Evolutionary conservation across 1,140 invertebrate species (phyloP).

Genomic region (Euschistus heros): DNA sequence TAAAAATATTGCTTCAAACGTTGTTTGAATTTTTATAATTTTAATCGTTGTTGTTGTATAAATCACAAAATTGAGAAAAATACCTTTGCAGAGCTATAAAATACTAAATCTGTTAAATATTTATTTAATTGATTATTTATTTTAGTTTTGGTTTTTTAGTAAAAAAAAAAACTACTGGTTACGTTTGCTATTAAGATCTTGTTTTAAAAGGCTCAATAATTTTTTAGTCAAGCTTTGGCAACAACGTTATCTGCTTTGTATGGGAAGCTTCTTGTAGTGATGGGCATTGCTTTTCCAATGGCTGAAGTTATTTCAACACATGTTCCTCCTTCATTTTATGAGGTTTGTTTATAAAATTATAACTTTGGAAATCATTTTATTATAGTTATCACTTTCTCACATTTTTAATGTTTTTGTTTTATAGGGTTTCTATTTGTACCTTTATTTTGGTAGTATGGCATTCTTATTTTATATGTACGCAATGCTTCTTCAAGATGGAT

Average conservation of each 20-base stretch:
- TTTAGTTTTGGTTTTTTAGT: no score
- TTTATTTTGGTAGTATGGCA: constrained; percentile 81
- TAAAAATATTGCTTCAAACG: no score
- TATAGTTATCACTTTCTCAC: no score
- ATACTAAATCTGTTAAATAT: no score
- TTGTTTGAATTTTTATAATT: no score
- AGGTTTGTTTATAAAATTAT: constrained; percentile 40
- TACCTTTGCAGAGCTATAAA: no score
- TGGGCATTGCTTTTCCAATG: constrained; percentile 89
- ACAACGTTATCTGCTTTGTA: constrained; percentile 83
- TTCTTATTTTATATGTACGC: constrained; percentile 78
- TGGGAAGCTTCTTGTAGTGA: constrained; percentile 84
- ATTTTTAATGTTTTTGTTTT: constrained; percentile 27
- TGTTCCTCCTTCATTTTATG: constrained; percentile 80
- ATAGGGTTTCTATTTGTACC: constrained; percentile 75
- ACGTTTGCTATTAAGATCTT: no score
- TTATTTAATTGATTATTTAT: no score
- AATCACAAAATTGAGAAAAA: no score
- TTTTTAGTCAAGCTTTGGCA: constrained; percentile 62
- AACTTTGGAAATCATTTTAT: background rate
- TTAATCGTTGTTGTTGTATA: no score
- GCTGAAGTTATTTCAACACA: constrained; percentile 84
- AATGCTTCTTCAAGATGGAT: constrained; percentile 51
- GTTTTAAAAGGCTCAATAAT: background rate
- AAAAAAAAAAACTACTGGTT: no score